Evolutionary conservation across 2,113 vertebrate genomes (phyloP).

Genomic region (Syngnathus floridae): DNA sequence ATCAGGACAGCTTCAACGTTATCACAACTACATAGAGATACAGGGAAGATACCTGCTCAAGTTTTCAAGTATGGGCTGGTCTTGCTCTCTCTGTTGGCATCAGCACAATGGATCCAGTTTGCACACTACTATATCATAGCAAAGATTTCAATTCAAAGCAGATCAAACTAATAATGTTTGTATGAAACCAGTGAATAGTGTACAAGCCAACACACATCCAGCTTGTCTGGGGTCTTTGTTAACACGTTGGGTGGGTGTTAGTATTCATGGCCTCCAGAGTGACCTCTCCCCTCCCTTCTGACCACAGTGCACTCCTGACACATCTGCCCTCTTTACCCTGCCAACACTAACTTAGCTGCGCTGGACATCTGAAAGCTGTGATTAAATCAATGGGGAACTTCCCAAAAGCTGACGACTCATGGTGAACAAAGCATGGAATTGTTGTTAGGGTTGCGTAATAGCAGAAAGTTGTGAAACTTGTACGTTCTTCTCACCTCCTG

Average conservation of each 20-base stretch:
- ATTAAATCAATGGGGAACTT: constrained; percentile 1
- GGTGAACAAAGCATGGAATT: constrained; percentile 39
- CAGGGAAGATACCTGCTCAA: background rate
- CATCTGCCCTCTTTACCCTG: constrained; percentile 31
- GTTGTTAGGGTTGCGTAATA: constrained; percentile 21
- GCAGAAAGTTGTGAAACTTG: constrained; percentile 12
- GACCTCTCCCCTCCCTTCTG: constrained; percentile 2
- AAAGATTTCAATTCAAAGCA: constrained; percentile 4
- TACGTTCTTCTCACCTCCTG: constrained; percentile 27
- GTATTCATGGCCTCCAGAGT: constrained; percentile 43
- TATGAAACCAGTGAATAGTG: constrained; percentile 6
- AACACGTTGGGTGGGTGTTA: constrained; percentile 29
- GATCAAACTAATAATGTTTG: constrained; percentile 17
- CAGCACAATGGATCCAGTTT: constrained; percentile 11
- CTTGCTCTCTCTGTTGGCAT: background rate
- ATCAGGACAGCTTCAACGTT: constrained; percentile 29
- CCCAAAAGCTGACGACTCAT: constrained; percentile 17
- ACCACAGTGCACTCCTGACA: constrained; percentile 18
- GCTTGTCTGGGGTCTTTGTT: constrained; percentile 11
- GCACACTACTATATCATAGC: constrained; percentile 25
- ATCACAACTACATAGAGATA: constrained; percentile 33
- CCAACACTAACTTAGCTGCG: constrained; percentile 19
- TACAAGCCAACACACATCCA: constrained; percentile 9
- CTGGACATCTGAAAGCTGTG: constrained; percentile 35
- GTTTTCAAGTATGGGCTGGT: background rate